These are phyloP conservation scores for Rhynchonycteris naso DNA, from an alignment of 2,797 vertebrate species.

Conservation along the genomic window DNA sequence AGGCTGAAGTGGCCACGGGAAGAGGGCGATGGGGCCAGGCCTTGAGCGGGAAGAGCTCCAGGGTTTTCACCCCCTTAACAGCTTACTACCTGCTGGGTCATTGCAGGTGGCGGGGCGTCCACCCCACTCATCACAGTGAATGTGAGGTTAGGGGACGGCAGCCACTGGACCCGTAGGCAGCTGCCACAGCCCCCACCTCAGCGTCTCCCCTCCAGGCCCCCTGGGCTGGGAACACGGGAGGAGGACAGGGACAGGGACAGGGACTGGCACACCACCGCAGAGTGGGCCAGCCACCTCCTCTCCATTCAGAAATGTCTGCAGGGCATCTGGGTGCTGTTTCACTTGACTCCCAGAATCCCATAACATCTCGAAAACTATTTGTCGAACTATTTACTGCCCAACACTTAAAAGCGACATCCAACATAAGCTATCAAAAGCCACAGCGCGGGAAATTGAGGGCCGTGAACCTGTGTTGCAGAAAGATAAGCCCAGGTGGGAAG, in stretches of 20 bases:
- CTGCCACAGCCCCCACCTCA: background rate
- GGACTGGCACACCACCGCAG: background rate
- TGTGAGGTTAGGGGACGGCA: background rate
- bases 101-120: background rate
- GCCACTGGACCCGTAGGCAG: background rate
- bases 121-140: background rate
- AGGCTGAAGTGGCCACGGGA: background rate
- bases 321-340: background rate
- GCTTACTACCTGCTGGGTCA: background rate
- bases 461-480: accelerated
- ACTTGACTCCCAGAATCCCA: background rate
- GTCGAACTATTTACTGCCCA: background rate
- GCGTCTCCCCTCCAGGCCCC: background rate
- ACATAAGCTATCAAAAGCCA: background rate
- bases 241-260: background rate
- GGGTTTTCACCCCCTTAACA: background rate
- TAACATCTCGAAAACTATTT: background rate
- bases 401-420: background rate
- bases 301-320: no score
- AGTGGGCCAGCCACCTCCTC: background rate
- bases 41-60: accelerated
- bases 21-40: background rate
- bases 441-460: background rate
- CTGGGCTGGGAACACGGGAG: background rate
- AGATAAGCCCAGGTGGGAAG: background rate